phyloP scores from a whole-genome alignment of 2,797 vertebrate genomes.

The Nyctibius grandis region DNA sequence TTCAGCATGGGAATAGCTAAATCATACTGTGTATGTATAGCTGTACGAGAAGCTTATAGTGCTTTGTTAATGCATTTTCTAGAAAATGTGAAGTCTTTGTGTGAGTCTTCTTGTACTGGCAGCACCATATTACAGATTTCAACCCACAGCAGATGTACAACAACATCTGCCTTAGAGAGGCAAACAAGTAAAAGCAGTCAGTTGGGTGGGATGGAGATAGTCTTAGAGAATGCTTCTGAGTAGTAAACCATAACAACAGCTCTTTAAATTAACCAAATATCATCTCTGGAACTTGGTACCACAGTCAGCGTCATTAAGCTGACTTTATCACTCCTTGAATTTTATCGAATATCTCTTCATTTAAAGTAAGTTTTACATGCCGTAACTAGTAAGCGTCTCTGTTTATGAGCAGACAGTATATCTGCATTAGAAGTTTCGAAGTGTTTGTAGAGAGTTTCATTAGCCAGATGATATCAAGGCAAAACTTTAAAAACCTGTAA shows the following conservation, averaged over 20 bases:
- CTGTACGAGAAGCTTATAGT: neutral
- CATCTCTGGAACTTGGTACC: neutral
- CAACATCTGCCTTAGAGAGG: neutral
- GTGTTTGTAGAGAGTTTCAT: neutral
- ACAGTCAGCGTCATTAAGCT: neutral
- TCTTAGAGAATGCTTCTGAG: neutral
- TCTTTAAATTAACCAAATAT: neutral
- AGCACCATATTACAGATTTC: neutral
- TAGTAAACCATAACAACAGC: neutral
- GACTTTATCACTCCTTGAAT: neutral
- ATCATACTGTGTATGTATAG: neutral
- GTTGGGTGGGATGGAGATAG: neutral
- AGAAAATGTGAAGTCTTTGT: neutral
- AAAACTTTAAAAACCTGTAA: neutral
- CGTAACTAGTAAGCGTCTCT: neutral
- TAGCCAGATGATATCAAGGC: neutral
- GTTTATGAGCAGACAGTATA: neutral
- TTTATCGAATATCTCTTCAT: neutral
- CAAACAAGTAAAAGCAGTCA: neutral
- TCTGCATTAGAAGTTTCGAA: neutral
- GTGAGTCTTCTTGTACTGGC: neutral
- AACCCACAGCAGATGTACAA: neutral
- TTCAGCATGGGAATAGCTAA: neutral
- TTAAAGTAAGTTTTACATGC: neutral
- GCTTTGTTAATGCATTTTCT: neutral